Conservation (phyloP, 23 tunicate species). For the Halocynthia aurantium region DNA sequence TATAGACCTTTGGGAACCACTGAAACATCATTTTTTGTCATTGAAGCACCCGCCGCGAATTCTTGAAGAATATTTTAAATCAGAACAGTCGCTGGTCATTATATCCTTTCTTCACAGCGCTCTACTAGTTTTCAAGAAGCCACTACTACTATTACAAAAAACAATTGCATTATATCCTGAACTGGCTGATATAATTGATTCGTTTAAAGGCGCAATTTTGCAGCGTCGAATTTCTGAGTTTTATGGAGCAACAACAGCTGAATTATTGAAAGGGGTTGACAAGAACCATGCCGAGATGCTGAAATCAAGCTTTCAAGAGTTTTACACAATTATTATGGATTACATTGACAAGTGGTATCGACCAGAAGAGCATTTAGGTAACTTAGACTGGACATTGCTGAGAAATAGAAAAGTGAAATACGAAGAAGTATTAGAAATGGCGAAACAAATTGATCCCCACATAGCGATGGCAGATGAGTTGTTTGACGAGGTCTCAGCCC, state of each 20-base stretch:
- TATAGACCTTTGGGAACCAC: too few species aligned
- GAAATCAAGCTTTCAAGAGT: conserved; percentile 43
- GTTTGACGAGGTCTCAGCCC: conserved; percentile 53
- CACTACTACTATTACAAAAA: too few species aligned
- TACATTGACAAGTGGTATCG: conserved; percentile 65
- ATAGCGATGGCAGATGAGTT: conserved; percentile 54
- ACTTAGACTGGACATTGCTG: conserved; percentile 58
- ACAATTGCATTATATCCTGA: too few species aligned
- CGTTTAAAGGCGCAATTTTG: too few species aligned
- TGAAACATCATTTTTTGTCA: too few species aligned
- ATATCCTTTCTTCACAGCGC: too few species aligned
- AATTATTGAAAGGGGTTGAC: conserved; percentile 47
- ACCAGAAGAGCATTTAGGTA: conserved; percentile 45
- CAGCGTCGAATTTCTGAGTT: conserved; percentile 32
- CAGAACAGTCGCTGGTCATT: too few species aligned
- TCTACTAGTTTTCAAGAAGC: too few species aligned
- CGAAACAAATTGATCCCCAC: conserved; percentile 47
- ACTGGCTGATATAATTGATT: too few species aligned
- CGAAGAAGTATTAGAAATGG: conserved; percentile 34
- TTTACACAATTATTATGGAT: too few species aligned
- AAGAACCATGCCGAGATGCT: conserved; percentile 50
- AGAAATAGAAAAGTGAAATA: conserved; percentile 29
- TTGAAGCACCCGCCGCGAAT: too few species aligned
- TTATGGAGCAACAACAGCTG: conserved; percentile 54
- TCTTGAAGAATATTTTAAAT: too few species aligned